Evolutionary conservation across 2,888 invertebrate species (phyloP), one percentile per base, ranked within the genome.

Genomic region (Charanyca ferruginea): DNA sequence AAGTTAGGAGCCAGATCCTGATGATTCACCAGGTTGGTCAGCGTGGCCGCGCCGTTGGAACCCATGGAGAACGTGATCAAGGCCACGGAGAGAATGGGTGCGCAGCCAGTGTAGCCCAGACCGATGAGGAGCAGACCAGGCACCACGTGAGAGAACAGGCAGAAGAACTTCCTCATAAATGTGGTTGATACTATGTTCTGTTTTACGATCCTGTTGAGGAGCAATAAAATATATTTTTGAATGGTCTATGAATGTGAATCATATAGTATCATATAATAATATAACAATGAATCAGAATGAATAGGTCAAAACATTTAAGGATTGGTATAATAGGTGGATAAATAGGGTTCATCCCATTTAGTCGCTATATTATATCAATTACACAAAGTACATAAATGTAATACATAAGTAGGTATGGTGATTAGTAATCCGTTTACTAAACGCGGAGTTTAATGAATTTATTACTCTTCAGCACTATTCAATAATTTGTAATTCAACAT

Each of bases 1-100:
- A 96, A 98, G 89, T 97, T 98, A 0, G 98, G 98, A 0, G 98
- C 97, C 70, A 98, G 90, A 89, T 98, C 98, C 86, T 98, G 98
- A 44, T 97, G 95, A 80, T 96, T 96, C 73, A 96, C 96, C 74
- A 97, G 88, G 85, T 97, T 97, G 3, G 96, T 96, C 16, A 96
- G 90, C 0, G 96, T 96, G 0, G 96, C 96, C 1, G 96, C 96
- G 0, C 97, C 97, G 75, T 97, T 97, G 18, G 97, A 96, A 0
- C 97, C 97, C 89, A 97, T 93, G 0, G 97, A 97, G 77, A 97
- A 91, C 0, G 97, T 97, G 83, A 97, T 96, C n/a, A 97, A 93
- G 2, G 96, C 95, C 9, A 97, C 96, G 35, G 97, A 96, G 61
- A 96, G 95, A 28, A 96, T 96, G 0, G 97, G 96, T 71, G 97